Percentiles rank a stretch among this genome's conserved stretches.
Conservation (phyloP, 2,797 vertebrate genomes). For the Spinibarbus caldwelli region DNA sequence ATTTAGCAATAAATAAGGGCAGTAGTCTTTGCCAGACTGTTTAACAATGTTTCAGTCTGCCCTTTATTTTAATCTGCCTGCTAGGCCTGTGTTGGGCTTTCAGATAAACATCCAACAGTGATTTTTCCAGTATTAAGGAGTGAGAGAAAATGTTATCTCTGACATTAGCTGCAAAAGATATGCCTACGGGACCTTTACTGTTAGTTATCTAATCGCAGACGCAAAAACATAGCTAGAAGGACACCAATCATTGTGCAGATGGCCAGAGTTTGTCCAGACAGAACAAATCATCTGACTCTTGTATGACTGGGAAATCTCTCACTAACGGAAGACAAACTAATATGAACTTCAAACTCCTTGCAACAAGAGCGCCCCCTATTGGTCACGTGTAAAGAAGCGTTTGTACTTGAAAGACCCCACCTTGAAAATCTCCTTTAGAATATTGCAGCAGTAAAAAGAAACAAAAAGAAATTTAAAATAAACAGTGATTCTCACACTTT, state of each 20-base stretch:
- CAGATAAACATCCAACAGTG: not conserved
- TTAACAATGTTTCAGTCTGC: conserved; percentile 38
- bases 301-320: conserved; percentile 8
- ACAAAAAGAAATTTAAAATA: not conserved
- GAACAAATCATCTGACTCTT: conserved; percentile 38
- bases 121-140: conserved; percentile 3
- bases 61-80: conserved; percentile 29
- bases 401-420: not conserved
- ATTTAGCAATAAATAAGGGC: conserved; percentile 69
- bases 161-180: not conserved
- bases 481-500: not conserved
- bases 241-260: not conserved
- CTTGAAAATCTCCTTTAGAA: not conserved
- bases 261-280: not conserved
- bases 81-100: not conserved
- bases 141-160: conserved; percentile 6
- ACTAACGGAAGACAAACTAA: not conserved
- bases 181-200: not conserved
- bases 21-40: conserved; percentile 46
- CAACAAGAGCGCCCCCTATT: conserved; percentile 12
- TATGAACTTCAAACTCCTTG: not conserved
- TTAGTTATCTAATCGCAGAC: conserved; percentile 19
- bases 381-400: not conserved
- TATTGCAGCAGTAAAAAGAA: not conserved
- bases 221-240: conserved; percentile 20